A percentile compares a stretch with the other conserved stretches of the same genome.
phyloP scores from a whole-genome alignment of 2,797 vertebrate genomes.

The Limosa lapponica region DNA sequence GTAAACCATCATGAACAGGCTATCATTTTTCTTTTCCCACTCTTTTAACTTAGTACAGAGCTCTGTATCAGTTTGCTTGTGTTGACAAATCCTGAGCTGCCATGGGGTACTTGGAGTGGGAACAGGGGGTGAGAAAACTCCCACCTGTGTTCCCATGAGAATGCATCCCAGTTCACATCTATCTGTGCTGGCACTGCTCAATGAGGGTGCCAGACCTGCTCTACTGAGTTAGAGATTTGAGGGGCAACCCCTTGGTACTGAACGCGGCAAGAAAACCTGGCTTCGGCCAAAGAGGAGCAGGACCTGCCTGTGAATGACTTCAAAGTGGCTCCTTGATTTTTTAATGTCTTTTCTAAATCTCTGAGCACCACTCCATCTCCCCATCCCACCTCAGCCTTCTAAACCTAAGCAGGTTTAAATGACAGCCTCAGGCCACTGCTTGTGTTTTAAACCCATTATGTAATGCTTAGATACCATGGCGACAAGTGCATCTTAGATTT shows the following conservation, averaged over 20 bases:
- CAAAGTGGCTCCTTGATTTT: background rate
- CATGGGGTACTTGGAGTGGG: background rate
- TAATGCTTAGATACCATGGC: background rate
- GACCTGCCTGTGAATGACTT: background rate
- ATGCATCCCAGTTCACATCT: background rate
- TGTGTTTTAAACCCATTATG: conserved; percentile 11
- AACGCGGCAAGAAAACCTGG: background rate
- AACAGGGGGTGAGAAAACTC: background rate
- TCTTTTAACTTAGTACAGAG: background rate
- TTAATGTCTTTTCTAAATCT: background rate
- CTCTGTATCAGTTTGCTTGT: background rate
- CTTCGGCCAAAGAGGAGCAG: background rate
- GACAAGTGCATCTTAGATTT: background rate
- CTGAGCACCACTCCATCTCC: background rate
- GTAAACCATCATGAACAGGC: background rate
- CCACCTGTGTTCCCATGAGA: background rate
- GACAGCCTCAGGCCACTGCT: background rate
- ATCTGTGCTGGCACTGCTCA: background rate
- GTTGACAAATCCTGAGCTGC: background rate
- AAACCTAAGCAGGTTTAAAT: background rate
- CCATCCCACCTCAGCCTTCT: background rate
- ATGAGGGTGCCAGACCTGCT: background rate
- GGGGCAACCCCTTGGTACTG: background rate
- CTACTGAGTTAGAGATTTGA: background rate
- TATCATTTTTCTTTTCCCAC: background rate